phyloP scores from a whole-genome alignment of 2,797 vertebrate species.

The Clarias laeviceps region DNA sequence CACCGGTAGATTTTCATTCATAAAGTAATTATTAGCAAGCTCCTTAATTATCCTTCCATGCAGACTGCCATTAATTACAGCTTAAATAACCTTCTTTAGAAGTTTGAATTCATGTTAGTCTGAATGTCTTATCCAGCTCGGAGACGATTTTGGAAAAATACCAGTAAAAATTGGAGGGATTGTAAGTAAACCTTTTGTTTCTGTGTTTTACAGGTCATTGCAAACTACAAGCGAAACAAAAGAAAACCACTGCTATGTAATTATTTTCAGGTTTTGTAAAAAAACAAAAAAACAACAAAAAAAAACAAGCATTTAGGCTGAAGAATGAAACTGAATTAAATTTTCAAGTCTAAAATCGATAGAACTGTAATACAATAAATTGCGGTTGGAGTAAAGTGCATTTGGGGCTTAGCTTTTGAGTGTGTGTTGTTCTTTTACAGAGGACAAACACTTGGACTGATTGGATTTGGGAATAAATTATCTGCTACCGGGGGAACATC shows the following conservation, averaged over 20 bases:
- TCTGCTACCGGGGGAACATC: conserved; percentile 74
- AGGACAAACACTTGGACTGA: conserved; percentile 76
- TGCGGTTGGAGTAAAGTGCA: conserved; percentile 20
- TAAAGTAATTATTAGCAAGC: not conserved
- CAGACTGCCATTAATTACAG: conserved; percentile 14
- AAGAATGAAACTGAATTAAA: conserved; percentile 10
- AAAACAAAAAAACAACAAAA: not conserved
- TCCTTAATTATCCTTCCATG: conserved; percentile 7
- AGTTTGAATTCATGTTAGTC: not conserved
- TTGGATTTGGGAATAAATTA: conserved; percentile 77
- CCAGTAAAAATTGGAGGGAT: not conserved
- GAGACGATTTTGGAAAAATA: not conserved
- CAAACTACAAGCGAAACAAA: not conserved
- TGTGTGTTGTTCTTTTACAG: conserved; percentile 62
- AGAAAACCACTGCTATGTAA: conserved; percentile 1
- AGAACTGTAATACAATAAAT: conserved; percentile 35
- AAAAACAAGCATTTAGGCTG: conserved; percentile 13
- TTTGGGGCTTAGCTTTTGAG: conserved; percentile 41
- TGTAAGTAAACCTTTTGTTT: not conserved
- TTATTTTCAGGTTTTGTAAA: conserved; percentile 23
- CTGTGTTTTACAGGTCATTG: not conserved
- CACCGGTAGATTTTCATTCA: conserved; percentile 3
- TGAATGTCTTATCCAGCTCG: no score
- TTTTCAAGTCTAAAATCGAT: conserved; percentile 34
- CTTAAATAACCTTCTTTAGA: conserved; percentile 28